Evolutionary conservation across 2,797 vertebrate genomes (phyloP).

Genomic region (Urosaurus nigricauda): DNA sequence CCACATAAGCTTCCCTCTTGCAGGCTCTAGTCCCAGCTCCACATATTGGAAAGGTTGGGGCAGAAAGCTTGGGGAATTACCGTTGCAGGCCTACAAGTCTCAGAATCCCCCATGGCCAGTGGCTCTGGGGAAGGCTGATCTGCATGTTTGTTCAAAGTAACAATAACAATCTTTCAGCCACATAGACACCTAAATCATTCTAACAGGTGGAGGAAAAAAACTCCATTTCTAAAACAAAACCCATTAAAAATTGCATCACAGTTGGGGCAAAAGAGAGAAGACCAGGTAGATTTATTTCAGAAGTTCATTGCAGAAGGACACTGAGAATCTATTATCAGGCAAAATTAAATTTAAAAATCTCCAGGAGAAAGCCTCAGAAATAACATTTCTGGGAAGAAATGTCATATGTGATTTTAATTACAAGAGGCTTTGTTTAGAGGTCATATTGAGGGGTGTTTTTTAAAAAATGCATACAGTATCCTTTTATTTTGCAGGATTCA

Average conservation of each 20-base stretch:
- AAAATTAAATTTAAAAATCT: background rate
- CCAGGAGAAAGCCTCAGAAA: background rate
- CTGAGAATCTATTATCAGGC: background rate
- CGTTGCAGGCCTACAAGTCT: too few relatives aligned
- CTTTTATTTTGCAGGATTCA: constrained; percentile 43
- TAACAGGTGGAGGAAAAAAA: background rate
- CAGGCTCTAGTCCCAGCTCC: background rate
- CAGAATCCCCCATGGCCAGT: too few relatives aligned
- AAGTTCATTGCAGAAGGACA: background rate
- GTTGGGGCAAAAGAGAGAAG: background rate
- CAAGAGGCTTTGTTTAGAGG: constrained; percentile 25
- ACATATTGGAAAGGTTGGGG: background rate
- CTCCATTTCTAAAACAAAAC: background rate
- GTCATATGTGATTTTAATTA: background rate
- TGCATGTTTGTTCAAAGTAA: background rate
- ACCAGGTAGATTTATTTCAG: background rate
- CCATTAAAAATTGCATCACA: background rate
- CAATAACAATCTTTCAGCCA: background rate
- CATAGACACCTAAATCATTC: background rate
- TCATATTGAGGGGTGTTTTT: constrained; percentile 23
- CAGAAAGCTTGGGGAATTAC: too few relatives aligned
- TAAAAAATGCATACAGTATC: constrained; percentile 3
- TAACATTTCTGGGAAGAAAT: background rate
- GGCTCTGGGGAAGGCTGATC: too few relatives aligned
- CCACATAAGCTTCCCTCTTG: background rate